These are phyloP conservation scores for Dreissena polymorpha DNA, from an alignment of 1,140 invertebrate species.

Conservation along the genomic window DNA sequence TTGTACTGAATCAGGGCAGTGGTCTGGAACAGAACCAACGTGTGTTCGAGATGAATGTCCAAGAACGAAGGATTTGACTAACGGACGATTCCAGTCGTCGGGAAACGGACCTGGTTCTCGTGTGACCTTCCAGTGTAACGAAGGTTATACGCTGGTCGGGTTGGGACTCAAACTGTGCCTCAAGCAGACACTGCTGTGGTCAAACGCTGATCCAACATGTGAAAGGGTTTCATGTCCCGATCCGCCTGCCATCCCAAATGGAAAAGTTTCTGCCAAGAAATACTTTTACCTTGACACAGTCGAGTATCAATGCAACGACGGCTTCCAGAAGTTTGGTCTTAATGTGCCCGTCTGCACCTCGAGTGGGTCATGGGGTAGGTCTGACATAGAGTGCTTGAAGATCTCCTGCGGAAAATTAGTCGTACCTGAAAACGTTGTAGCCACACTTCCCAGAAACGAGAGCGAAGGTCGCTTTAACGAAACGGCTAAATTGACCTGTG, in stretches of 20 bases:
- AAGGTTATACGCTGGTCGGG: constrained; percentile 60
- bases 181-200: constrained; percentile 75
- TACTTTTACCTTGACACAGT: constrained; percentile 57
- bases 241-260: constrained; percentile 55
- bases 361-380: constrained; percentile 62
- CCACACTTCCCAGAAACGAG: constrained; percentile 10
- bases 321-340: constrained; percentile 81
- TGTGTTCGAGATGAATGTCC: constrained; percentile 70
- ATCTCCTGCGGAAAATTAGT: constrained; percentile 65
- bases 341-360: constrained; percentile 54
- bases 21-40: constrained; percentile 64
- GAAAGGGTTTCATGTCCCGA: constrained; percentile 60
- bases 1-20: constrained; percentile 66
- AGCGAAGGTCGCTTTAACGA: constrained; percentile 53
- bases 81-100: constrained; percentile 90
- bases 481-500: constrained; percentile 63
- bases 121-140: constrained; percentile 85
- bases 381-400: constrained; percentile 57
- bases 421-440: constrained; percentile 51
- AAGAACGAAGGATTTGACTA: constrained; percentile 41
- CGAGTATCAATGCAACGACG: constrained; percentile 81
- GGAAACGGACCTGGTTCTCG: constrained; percentile 92
- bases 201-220: constrained; percentile 63
- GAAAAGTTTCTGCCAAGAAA: constrained; percentile 33
- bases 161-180: constrained; percentile 50